A percentile compares a stretch with the other conserved stretches of the same genome.
phyloP scores from a whole-genome alignment of 1,140 invertebrate genomes.

The Heliothis virescens region DNA sequence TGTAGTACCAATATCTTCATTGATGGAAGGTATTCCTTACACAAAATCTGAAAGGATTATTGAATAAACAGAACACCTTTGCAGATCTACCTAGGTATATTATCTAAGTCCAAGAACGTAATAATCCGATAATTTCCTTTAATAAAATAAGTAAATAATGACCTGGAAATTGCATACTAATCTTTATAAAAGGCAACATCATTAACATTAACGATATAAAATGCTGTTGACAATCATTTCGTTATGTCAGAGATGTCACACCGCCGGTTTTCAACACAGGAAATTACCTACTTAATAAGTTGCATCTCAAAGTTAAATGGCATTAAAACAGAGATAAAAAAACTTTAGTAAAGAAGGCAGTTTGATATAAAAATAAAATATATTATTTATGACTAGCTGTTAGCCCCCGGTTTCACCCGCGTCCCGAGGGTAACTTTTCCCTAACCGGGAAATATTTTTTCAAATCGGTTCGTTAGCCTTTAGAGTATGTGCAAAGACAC shows the following conservation, averaged over 20 bases:
- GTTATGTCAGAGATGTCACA: constrained; percentile 11
- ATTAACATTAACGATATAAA: background rate
- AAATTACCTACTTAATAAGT: background rate
- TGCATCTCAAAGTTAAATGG: background rate
- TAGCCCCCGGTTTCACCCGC: too few species aligned
- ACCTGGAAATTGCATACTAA: constrained; percentile 1
- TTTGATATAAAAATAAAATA: too few species aligned
- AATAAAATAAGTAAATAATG: constrained; percentile 9
- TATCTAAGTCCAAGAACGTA: background rate
- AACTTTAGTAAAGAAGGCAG: too few species aligned
- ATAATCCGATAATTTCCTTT: background rate
- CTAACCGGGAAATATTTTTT: too few species aligned
- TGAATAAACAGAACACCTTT: too few species aligned
- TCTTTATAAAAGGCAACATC: background rate
- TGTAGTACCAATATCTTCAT: background rate
- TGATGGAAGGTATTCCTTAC: too few species aligned
- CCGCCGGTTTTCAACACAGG: background rate
- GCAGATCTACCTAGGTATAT: too few species aligned
- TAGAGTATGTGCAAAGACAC: too few species aligned
- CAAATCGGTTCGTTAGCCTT: too few species aligned
- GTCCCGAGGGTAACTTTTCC: too few species aligned
- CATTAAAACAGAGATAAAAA: background rate
- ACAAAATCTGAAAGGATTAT: too few species aligned
- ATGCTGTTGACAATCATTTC: background rate
- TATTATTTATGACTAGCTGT: too few species aligned